Conservation (phyloP, 2,113 vertebrate genomes). For the Parotia lawesii region DNA sequence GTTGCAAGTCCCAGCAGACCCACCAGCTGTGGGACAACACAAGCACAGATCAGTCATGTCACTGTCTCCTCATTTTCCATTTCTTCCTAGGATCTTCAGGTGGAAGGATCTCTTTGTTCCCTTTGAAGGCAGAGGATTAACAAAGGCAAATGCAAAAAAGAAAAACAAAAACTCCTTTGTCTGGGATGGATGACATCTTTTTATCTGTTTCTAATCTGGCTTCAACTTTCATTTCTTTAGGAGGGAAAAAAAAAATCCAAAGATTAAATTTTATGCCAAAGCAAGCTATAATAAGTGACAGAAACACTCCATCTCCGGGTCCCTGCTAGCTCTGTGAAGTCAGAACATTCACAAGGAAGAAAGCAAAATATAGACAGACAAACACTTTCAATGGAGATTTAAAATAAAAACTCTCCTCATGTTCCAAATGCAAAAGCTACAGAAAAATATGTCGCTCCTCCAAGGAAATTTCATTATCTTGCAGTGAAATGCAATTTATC, state of each 20-base stretch:
- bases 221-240: slow-evolving; percentile 50
- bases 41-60: not conserved
- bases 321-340: slow-evolving; percentile 43
- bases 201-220: slow-evolving; percentile 48
- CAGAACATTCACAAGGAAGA: slow-evolving; percentile 12
- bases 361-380: slow-evolving; percentile 33
- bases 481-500: slow-evolving; percentile 30
- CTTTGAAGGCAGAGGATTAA: slow-evolving; percentile 35
- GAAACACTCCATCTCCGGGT: not conserved
- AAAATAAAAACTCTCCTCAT: slow-evolving; percentile 36
- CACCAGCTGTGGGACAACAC: not conserved
- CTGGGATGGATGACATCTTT: slow-evolving; percentile 24
- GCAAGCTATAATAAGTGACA: slow-evolving; percentile 38
- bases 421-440: slow-evolving; percentile 15
- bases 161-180: slow-evolving; percentile 40
- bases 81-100: not conserved
- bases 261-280: slow-evolving; percentile 40
- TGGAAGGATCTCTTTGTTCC: slow-evolving; percentile 28
- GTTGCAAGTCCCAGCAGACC: not conserved
- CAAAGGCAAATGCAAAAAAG: slow-evolving; percentile 11
- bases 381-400: slow-evolving; percentile 30
- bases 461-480: slow-evolving; percentile 38
- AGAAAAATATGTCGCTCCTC: not conserved
- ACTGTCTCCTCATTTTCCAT: not conserved
- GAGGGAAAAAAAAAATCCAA: not conserved